Conservation (phyloP, 2,113 vertebrate genomes). For the Sinocyclocheilus grahami region DNA sequence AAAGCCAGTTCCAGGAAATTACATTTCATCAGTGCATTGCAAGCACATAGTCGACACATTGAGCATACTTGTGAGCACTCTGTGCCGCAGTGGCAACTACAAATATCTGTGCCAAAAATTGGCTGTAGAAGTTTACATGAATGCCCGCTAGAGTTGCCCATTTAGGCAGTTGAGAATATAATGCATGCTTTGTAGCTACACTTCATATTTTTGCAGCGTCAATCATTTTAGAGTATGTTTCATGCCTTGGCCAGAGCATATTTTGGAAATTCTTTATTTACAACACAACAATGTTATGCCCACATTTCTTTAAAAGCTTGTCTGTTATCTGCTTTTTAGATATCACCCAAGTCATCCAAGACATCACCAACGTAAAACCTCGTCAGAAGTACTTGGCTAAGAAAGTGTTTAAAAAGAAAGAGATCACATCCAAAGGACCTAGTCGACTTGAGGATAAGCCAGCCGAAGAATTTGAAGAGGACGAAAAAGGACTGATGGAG, state of each 20-base stretch:
- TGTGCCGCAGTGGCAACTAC: neutral
- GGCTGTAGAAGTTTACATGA: neutral
- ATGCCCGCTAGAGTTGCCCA: neutral
- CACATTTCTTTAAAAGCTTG: neutral
- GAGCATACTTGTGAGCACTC: neutral
- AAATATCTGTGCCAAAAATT: neutral
- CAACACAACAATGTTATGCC: neutral
- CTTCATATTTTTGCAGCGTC: too few relatives aligned
- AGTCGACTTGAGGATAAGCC: conserved; percentile 71
- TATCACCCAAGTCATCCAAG: conserved; percentile 86
- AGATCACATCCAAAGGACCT: conserved; percentile 80
- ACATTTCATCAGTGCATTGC: neutral
- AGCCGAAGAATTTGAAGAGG: conserved; percentile 58
- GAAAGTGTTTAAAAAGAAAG: conserved; percentile 85
- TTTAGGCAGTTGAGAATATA: neutral
- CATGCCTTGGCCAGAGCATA: neutral
- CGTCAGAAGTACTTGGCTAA: conserved; percentile 86
- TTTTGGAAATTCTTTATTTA: neutral
- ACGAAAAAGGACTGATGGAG: conserved; percentile 63
- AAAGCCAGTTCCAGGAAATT: neutral
- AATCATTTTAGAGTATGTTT: neutral
- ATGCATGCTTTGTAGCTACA: neutral
- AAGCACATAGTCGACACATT: neutral
- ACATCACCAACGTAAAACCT: conserved; percentile 84
- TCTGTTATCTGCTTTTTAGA: conserved; percentile 69